phyloP scores from a whole-genome alignment of 2,113 vertebrate genomes.

The Oryzias woworae region DNA sequence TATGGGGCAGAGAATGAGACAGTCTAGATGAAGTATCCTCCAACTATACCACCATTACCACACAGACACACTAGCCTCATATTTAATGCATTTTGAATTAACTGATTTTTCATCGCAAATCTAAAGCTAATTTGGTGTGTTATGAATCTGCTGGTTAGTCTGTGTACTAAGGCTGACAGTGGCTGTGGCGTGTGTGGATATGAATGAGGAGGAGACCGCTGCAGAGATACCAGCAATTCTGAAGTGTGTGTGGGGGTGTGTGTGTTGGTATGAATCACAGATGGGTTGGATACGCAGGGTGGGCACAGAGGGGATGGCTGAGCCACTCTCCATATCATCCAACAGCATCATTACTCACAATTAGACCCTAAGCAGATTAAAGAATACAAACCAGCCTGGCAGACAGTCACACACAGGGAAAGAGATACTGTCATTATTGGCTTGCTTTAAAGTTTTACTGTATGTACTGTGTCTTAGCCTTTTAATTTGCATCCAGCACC shows the following conservation, averaged over 20 bases:
- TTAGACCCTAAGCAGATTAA: constrained; percentile 69
- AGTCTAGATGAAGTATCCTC: constrained; percentile 39
- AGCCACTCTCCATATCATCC: constrained; percentile 55
- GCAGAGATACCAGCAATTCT: not conserved
- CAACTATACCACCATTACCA: not conserved
- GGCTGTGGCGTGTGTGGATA: constrained; percentile 5
- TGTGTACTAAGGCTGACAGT: constrained; percentile 34
- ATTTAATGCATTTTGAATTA: constrained; percentile 75
- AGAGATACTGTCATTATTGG: constrained; percentile 27
- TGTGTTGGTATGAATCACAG: constrained; percentile 48
- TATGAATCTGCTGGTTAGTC: constrained; percentile 55
- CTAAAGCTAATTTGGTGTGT: constrained; percentile 60
- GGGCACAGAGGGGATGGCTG: constrained; percentile 60
- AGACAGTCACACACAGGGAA: constrained; percentile 18
- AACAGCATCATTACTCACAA: constrained; percentile 71
- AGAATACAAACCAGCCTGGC: constrained; percentile 47
- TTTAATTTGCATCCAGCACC: not conserved
- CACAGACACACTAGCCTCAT: constrained; percentile 17
- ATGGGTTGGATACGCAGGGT: constrained; percentile 68
- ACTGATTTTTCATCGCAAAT: constrained; percentile 71
- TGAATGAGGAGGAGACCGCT: constrained; percentile 7
- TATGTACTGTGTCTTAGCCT: not conserved
- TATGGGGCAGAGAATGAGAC: constrained; percentile 5
- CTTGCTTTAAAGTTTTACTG: constrained; percentile 1
- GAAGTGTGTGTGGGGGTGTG: constrained; percentile 4